Base-by-base conservation (phyloP, 2,113 vertebrate species). In the Oplegnathus fasciatus region DNA sequence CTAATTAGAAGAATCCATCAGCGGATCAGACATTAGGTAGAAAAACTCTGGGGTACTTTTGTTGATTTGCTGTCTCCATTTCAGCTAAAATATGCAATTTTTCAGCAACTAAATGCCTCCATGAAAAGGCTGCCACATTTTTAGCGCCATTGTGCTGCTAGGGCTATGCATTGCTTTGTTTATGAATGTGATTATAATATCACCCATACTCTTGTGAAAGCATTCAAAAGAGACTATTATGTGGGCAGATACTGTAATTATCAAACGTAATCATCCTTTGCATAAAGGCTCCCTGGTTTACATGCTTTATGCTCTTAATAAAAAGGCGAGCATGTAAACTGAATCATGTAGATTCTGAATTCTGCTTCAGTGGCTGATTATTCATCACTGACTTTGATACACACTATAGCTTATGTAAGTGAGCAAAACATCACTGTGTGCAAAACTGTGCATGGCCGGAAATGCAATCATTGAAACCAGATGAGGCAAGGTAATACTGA, bases 1-100 rank as follows among this genome's bases (percentile, higher is more conserved):
- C 69, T 89, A 87, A 88, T 90, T 85, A 80, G 20, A 32, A 9
- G 60, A 85, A 89, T 88, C 75, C 78, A 89, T 89, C 89, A 91
- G 44, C 69, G 75, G 42, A 80, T 88, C 72, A 73, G 75, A 74
- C 71, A 71, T 88, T 75, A 28, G 46, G 46, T 48, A 18, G 60
- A 68, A 72, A 82, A 55, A 81, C 85, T 78, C 64, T 32, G 5
- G 77, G 86, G 78, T 65, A 60, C 57, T 84, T 84, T 34, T 75
- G 78, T 77, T 88, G 86, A 87, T 88, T 72, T 82, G 85, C 58
- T 57, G 13, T 83, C 58, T 72, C 60, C 40, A 34, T 32, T 26
- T 73, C 54, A 58, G 48, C 20, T 67, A 48, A 75, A 71, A 64
- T 54, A 20, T 69, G 32, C n/a, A 3, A 60, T 61, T 71, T 78